Evolutionary conservation across 1,140 invertebrate species (phyloP).

Genomic region (Coptotermes formosanus): DNA sequence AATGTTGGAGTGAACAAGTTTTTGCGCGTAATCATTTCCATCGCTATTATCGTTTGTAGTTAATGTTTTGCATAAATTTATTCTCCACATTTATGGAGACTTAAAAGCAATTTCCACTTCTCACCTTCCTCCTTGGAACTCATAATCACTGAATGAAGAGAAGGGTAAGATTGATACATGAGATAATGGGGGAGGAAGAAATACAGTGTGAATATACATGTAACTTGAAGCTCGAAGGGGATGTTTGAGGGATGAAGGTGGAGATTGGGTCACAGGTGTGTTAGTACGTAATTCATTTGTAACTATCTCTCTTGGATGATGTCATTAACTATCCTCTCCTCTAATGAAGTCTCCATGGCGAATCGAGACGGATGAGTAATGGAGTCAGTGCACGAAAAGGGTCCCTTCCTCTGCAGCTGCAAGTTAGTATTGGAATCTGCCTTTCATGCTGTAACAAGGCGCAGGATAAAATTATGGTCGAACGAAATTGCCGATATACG

Average conservation of each 20-base stretch:
- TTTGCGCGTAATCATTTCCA: too few relatives aligned
- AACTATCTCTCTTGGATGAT: neutral
- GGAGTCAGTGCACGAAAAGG: neutral
- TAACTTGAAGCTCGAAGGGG: neutral
- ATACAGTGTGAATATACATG: neutral
- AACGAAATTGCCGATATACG: too few relatives aligned
- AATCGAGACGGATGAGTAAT: conserved; percentile 10
- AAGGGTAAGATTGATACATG: neutral
- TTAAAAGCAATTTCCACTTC: neutral
- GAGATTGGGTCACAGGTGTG: conserved; percentile 13
- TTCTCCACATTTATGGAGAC: neutral
- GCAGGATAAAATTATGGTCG: too few relatives aligned
- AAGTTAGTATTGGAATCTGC: neutral
- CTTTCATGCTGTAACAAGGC: neutral
- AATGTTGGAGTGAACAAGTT: too few relatives aligned
- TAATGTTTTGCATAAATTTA: neutral
- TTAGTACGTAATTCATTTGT: conserved; percentile 17
- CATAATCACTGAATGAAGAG: neutral
- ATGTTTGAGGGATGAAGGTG: neutral
- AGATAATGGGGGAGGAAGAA: neutral
- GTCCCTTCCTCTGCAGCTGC: neutral
- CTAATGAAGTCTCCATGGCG: conserved; percentile 8
- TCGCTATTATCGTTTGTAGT: neutral
- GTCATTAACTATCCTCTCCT: neutral
- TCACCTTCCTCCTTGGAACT: neutral